Evolutionary conservation across 2,888 invertebrate species (phyloP), one percentile per base, ranked within the genome.

Genomic region (Linnaemya vulpina): DNA sequence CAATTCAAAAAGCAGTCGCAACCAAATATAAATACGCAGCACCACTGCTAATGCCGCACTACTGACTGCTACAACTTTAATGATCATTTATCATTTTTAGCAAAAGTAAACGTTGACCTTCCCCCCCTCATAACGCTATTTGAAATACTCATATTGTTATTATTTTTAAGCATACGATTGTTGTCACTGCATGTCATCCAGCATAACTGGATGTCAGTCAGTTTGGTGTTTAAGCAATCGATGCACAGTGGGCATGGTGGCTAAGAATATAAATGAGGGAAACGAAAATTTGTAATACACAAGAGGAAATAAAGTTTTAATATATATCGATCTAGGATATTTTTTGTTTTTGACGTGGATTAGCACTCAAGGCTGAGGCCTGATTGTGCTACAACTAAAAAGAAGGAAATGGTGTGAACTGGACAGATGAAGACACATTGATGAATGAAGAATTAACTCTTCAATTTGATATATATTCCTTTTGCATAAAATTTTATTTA

Each of bases 1-100:
- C 30, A 30, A 30, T 2, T 5, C 17, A 11, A 20, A 15, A 0
- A 62, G 25, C 15, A 35, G 30, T 20, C 20, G 30, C 20, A 73
- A 30, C 20, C 38, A 40, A 38, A 51, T 51, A 25, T 2, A 43
- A 58, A 25, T 22, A 63, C 46, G 10, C 35, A 60, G 10, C 35
- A 60, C 38, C 53, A 53, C 40, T 65, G 60, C 40, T 9, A 38
- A 71, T 65, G 38, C 58, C 51, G 60, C 65, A 43, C n/a, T n/a
- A 51, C 82, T 62, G n/a, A 62, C 40, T 74, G n/a, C 75, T 55
- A 65, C 74, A 68, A 85, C 71, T 85, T 85, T 75, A 85, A 85
- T 78, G 85, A 82, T 82, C 82, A 85, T 85, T 85, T 78, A 85
- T 85, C 85, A 85, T 85, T 85, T 82, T 85, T 63, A 62, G 63